Evolutionary conservation across 2,113 vertebrate genomes (phyloP).

Genomic region (Willisornis vidua): DNA sequence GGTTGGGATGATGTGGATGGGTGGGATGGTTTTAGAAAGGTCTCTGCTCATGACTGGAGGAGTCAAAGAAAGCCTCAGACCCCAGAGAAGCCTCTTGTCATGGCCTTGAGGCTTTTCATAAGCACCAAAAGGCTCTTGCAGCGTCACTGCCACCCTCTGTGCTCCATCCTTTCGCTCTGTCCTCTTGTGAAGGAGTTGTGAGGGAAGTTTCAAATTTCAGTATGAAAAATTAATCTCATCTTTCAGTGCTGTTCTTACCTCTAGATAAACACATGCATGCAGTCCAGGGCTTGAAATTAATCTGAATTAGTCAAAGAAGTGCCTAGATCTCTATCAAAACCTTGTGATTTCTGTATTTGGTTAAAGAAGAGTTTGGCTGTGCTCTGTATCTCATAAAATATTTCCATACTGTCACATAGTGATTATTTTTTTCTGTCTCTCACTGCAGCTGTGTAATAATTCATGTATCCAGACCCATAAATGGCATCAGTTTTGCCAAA

Average conservation of each 20-base stretch:
- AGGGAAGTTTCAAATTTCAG: neutral
- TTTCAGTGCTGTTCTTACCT: neutral
- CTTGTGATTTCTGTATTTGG: neutral
- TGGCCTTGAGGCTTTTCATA: neutral
- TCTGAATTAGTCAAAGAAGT: neutral
- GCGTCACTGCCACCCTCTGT: neutral
- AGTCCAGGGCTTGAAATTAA: neutral
- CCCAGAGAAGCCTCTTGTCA: neutral
- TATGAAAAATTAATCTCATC: neutral
- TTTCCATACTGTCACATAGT: neutral
- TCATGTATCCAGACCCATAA: neutral
- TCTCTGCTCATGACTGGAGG: neutral
- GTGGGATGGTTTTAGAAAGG: neutral
- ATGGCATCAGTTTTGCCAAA: neutral
- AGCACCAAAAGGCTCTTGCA: neutral
- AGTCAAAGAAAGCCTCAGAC: neutral
- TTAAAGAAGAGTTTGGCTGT: neutral
- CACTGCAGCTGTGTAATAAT: neutral
- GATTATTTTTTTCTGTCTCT: neutral
- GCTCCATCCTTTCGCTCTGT: neutral
- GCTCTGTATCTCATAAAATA: neutral
- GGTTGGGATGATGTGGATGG: neutral
- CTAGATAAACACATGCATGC: rapidly evolving
- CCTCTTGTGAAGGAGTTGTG: neutral
- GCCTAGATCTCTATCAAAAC: neutral